These are phyloP conservation scores for Mythimna ferrago DNA, from an alignment of 2,888 invertebrate genomes.

Conservation along the genomic window DNA sequence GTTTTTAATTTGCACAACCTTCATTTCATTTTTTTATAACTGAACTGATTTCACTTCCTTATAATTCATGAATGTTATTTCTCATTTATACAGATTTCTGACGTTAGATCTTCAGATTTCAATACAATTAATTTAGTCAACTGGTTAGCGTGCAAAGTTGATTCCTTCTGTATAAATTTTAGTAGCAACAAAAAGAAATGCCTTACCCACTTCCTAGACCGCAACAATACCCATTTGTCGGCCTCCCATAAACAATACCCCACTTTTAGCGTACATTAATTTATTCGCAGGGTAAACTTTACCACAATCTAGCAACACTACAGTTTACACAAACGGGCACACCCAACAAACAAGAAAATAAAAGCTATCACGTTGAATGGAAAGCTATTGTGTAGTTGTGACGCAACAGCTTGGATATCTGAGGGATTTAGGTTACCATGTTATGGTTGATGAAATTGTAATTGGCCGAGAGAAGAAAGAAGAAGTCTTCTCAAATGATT, in stretches of 20 bases:
- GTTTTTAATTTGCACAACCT: no score
- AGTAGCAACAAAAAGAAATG: background rate
- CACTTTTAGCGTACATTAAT: constrained; percentile 57
- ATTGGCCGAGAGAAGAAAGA: constrained; percentile 47
- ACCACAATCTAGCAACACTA: constrained; percentile 62
- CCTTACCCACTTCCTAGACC: background rate
- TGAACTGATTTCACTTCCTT: no score
- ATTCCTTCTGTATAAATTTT: background rate
- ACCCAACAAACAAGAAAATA: constrained; percentile 65
- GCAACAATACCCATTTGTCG: constrained; percentile 21
- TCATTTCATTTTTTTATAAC: no score
- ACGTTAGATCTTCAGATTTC: background rate
- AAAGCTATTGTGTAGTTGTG: constrained; percentile 60
- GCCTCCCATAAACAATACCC: constrained; percentile 51
- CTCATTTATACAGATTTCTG: no score
- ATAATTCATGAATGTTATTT: no score
- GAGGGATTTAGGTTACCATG: constrained; percentile 62
- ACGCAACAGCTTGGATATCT: constrained; percentile 62
- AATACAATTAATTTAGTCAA: background rate
- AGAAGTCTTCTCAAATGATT: background rate
- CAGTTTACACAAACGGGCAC: constrained; percentile 61
- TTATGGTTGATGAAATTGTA: constrained; percentile 57
- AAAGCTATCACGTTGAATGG: constrained; percentile 65
- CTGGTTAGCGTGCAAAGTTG: no score
- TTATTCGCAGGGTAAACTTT: constrained; percentile 57